These are phyloP conservation scores for Percopsis transmontana DNA, from an alignment of 2,113 vertebrate species.

Conservation along the genomic window DNA sequence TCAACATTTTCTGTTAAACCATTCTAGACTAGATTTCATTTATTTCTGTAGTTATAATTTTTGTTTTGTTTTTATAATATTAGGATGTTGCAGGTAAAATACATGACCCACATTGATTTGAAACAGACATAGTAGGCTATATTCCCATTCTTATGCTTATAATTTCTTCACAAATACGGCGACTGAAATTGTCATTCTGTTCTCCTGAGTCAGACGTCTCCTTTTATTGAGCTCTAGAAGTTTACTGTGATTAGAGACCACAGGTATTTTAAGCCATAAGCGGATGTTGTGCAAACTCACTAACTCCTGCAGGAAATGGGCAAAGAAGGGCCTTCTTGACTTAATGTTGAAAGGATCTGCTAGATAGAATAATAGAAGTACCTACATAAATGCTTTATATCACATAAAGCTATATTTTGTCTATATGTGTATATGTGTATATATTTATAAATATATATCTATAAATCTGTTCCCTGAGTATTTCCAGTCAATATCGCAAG, in stretches of 20 bases:
- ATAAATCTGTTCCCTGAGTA: constrained; percentile 67
- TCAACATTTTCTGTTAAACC: not conserved
- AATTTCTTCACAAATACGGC: not conserved
- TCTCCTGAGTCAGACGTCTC: constrained; percentile 26
- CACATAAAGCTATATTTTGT: constrained; percentile 83
- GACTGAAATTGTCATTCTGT: constrained; percentile 7
- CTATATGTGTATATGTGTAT: constrained; percentile 85
- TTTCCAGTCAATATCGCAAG: constrained; percentile 56
- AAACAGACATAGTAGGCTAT: constrained; percentile 10
- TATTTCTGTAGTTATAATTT: no score
- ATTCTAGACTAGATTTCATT: not conserved
- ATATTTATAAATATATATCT: constrained; percentile 82
- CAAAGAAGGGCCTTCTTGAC: constrained; percentile 36
- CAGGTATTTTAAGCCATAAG: constrained; percentile 73
- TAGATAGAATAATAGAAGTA: constrained; percentile 42
- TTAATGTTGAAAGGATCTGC: constrained; percentile 41
- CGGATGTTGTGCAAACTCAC: constrained; percentile 39
- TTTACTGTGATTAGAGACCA: constrained; percentile 48
- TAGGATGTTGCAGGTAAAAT: constrained; percentile 10
- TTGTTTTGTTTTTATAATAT: not conserved
- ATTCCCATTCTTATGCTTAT: not conserved
- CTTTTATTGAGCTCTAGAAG: constrained; percentile 16
- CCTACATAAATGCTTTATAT: constrained; percentile 73
- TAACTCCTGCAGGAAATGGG: constrained; percentile 51
- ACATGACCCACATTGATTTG: not conserved